These are phyloP conservation scores for Microctonus brassicae DNA, from an alignment of 2,888 invertebrate genomes.

Conservation along the genomic window DNA sequence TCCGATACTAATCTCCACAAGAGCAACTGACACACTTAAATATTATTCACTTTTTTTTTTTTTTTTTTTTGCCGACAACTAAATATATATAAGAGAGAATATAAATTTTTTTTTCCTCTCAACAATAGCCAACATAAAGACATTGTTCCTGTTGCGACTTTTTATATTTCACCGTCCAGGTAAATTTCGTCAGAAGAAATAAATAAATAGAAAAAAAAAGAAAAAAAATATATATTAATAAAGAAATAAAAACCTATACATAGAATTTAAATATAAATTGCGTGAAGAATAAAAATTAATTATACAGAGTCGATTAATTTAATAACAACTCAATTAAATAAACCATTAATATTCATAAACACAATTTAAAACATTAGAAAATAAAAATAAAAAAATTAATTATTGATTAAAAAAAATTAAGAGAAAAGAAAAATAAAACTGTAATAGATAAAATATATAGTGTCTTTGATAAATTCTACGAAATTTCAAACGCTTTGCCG, in stretches of 20 bases:
- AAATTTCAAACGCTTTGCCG: conserved; percentile 31
- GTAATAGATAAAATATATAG: background rate
- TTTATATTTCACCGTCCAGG: background rate
- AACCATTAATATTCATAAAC: too few species aligned
- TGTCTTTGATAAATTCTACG: conserved; percentile 17
- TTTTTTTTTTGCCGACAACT: conserved; percentile 40
- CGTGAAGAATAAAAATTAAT: too few species aligned
- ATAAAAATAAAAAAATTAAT: too few species aligned
- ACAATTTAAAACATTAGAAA: too few species aligned
- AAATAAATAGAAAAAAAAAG: background rate
- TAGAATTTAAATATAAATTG: too few species aligned
- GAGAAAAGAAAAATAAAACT: background rate
- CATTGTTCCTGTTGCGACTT: conserved; percentile 14
- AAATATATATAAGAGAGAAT: conserved; percentile 62
- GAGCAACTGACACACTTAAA: conserved; percentile 6
- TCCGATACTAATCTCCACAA: conserved; percentile 39
- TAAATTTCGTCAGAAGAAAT: background rate
- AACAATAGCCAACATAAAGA: background rate
- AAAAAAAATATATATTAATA: too few species aligned
- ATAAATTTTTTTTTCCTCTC: conserved; percentile 46
- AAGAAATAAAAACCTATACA: too few species aligned
- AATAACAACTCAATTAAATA: too few species aligned
- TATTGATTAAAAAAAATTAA: background rate
- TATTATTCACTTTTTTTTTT: background rate
- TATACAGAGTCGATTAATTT: too few species aligned